Conservation (phyloP, 2,113 vertebrate genomes). For the Corvus hawaiiensis region DNA sequence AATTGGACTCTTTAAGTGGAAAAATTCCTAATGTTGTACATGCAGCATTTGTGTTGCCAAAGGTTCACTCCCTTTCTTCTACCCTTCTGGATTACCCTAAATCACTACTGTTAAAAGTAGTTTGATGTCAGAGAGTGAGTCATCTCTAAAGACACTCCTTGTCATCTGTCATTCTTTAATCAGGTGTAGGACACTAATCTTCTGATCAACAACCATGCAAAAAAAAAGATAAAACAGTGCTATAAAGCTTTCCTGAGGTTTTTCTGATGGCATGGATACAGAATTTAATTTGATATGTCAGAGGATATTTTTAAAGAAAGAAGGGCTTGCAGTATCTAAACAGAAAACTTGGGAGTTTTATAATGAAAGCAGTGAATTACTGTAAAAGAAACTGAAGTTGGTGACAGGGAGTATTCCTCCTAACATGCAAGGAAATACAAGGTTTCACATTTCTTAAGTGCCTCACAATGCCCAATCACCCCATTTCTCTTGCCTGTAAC, state of each 20-base stretch:
- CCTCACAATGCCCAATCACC: neutral
- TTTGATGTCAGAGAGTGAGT: neutral
- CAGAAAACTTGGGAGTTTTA: neutral
- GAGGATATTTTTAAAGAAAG: neutral
- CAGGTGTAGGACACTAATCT: neutral
- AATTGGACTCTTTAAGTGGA: neutral
- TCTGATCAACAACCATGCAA: neutral
- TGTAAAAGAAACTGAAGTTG: neutral
- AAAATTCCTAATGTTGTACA: neutral
- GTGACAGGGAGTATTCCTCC: neutral
- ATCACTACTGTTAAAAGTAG: neutral
- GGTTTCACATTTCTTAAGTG: neutral
- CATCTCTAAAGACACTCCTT: neutral
- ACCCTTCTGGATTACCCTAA: neutral
- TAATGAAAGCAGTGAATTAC: neutral
- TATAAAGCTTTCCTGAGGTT: neutral
- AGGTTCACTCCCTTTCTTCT: neutral
- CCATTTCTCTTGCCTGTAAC: neutral
- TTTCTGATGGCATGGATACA: neutral
- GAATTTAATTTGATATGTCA: constrained; percentile 3
- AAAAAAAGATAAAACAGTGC: neutral
- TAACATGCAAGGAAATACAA: neutral
- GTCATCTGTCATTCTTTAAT: neutral
- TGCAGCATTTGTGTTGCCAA: neutral
- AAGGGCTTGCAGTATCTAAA: neutral